A percentile compares a stretch with the other conserved stretches of the same genome.
Conservation (phyloP, 37 sponge, comb jelly and placozoan genomes). For the Cladorhizidae sp. region DNA sequence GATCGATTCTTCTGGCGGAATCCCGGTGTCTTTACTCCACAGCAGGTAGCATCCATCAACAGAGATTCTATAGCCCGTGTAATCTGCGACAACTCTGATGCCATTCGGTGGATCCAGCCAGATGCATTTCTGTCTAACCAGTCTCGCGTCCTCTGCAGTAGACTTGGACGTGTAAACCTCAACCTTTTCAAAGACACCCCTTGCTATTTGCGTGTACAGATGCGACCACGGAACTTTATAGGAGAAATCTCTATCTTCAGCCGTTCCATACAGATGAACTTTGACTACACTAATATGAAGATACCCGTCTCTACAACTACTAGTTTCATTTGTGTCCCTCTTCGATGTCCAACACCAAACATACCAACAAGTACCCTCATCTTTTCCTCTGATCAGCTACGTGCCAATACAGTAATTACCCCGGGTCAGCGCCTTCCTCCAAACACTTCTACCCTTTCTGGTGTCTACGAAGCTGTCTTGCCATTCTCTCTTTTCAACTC, state of each 20-base stretch:
- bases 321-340: too few relatives aligned
- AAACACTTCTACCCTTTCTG: too few relatives aligned
- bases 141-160: conserved; percentile 23
- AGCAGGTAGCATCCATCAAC: conserved; percentile 50
- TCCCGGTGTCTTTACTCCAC: conserved; percentile 68
- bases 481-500: too few relatives aligned
- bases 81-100: conserved; percentile 84
- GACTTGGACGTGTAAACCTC: conserved; percentile 33
- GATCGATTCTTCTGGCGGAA: conserved; percentile 86
- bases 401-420: too few relatives aligned
- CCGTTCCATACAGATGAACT: conserved; percentile 28
- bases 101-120: conserved; percentile 47
- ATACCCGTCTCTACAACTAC: too few relatives aligned
- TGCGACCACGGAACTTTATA: not conserved
- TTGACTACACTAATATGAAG: conserved; percentile 14
- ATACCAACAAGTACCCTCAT: too few relatives aligned
- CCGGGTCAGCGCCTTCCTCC: too few relatives aligned
- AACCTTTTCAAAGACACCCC: conserved; percentile 23
- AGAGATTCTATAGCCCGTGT: conserved; percentile 60
- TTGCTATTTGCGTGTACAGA: conserved; percentile 21
- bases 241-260: conserved; percentile 41
- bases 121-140: conserved; percentile 68
- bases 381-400: too few relatives aligned
- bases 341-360: too few relatives aligned
- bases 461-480: too few relatives aligned